Evolutionary conservation across 2,797 vertebrate genomes (phyloP).

Genomic region (Microcaecilia unicolor): DNA sequence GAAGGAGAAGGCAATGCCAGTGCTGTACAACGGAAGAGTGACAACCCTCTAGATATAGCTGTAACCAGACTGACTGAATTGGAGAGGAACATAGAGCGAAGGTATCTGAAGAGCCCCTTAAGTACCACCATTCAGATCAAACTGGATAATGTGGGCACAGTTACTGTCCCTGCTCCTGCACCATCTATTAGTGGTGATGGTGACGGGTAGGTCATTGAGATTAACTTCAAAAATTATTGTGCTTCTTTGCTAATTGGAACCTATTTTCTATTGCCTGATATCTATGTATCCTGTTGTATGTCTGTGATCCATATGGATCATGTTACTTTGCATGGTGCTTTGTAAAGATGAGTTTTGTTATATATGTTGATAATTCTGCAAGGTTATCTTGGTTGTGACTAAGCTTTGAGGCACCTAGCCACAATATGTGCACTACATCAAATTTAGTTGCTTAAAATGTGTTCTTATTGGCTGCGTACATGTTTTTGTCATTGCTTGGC

Average conservation of each 20-base stretch:
- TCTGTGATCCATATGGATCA: slow-evolving; percentile 60
- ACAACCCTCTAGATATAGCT: slow-evolving; percentile 99
- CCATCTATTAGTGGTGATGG: slow-evolving; percentile 99
- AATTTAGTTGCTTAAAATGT: slow-evolving; percentile 69
- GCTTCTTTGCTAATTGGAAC: slow-evolving; percentile 86
- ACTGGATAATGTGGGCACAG: slow-evolving; percentile 99
- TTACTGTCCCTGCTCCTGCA: slow-evolving; percentile 99
- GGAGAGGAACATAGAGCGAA: slow-evolving; percentile 99
- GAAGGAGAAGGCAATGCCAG: slow-evolving; percentile 68
- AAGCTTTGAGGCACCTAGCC: slow-evolving; percentile 67
- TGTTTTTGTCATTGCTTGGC: slow-evolving; percentile 68
- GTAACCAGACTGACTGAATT: slow-evolving; percentile 97
- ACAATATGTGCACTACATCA: slow-evolving; percentile 69
- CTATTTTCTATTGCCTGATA: slow-evolving; percentile 77
- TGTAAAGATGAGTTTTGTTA: slow-evolving; percentile 57
- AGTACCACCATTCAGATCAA: slow-evolving; percentile 99
- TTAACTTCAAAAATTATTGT: slow-evolving; percentile 83
- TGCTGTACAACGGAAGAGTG: slow-evolving; percentile 78
- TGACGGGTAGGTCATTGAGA: slow-evolving; percentile 99
- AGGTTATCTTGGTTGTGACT: slow-evolving; percentile 66
- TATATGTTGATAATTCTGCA: slow-evolving; percentile 58
- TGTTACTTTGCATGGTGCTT: slow-evolving; percentile 75
- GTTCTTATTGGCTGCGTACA: slow-evolving; percentile 63
- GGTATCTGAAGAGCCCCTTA: slow-evolving; percentile 99
- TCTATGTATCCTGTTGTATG: slow-evolving; percentile 68